Conservation (phyloP, 2,797 vertebrate species). For the Spinibarbus caldwelli region DNA sequence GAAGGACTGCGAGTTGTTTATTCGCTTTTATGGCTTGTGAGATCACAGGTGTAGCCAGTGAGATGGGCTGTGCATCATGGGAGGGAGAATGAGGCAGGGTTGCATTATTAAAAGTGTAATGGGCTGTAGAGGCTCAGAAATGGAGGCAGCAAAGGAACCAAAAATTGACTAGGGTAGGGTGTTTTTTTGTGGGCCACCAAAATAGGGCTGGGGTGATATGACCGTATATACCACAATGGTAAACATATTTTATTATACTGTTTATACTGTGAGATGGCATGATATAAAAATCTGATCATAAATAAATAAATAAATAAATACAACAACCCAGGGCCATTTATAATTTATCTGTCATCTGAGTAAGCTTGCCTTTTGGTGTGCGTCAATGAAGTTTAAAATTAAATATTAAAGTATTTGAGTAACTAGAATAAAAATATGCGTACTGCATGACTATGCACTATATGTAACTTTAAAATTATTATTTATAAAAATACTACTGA, state of each 20-base stretch:
- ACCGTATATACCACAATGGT: not conserved
- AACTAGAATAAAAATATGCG: not conserved
- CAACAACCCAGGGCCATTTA: not conserved
- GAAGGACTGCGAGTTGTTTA: slow-evolving; percentile 37
- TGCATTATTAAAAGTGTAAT: slow-evolving; percentile 59
- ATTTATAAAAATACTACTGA: not conserved
- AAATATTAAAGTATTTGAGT: not conserved
- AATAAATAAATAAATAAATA: not conserved
- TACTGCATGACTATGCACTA: not conserved
- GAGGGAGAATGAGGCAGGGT: slow-evolving; percentile 18
- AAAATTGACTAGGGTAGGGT: not conserved
- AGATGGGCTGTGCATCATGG: slow-evolving; percentile 25
- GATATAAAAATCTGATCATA: not conserved
- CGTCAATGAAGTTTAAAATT: not conserved
- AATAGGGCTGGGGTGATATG: not conserved
- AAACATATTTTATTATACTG: not conserved
- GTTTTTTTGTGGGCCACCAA: not conserved
- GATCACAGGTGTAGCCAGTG: slow-evolving; percentile 47
- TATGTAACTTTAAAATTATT: not conserved
- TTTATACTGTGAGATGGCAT: not conserved
- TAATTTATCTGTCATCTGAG: not conserved
- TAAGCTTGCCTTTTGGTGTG: not conserved
- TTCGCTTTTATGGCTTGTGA: slow-evolving; percentile 45
- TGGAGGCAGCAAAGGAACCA: slow-evolving; percentile 1
- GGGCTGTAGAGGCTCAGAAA: slow-evolving; percentile 1